A percentile compares a stretch with the other conserved stretches of the same genome.
Conservation (phyloP, 1,140 invertebrate genomes). For the Coenobita brevimanus region DNA sequence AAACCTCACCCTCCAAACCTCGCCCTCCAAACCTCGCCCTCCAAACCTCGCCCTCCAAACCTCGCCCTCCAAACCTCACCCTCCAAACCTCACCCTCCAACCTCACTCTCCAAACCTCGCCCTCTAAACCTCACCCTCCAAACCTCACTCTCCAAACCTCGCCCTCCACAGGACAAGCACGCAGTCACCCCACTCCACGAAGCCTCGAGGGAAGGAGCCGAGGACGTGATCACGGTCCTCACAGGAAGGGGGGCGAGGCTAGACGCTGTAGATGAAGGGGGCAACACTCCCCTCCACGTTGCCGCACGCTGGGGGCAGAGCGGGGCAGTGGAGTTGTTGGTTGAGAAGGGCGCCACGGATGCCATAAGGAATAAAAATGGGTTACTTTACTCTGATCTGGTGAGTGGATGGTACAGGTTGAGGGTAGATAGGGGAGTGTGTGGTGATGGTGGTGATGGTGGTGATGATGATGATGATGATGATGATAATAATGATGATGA, state of each 20-base stretch:
- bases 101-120: too few species aligned
- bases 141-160: too few species aligned
- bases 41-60: too few species aligned
- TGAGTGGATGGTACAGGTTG: conserved; percentile 6
- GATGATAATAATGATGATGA: too few species aligned
- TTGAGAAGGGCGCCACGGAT: conserved; percentile 53
- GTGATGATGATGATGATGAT: not conserved
- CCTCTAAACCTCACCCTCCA: too few species aligned
- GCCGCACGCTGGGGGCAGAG: conserved; percentile 56
- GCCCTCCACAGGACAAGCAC: conserved; percentile 50
- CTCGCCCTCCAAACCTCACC: too few species aligned
- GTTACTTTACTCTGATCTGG: conserved; percentile 64
- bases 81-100: too few species aligned
- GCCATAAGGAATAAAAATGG: conserved; percentile 55
- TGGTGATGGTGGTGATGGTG: not conserved
- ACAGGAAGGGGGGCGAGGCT: conserved; percentile 36
- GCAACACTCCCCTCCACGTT: conserved; percentile 63
- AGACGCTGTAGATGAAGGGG: conserved; percentile 42
- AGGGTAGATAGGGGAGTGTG: not conserved
- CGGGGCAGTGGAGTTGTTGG: conserved; percentile 29
- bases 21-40: too few species aligned
- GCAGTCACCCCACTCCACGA: conserved; percentile 57
- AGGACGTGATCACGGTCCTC: conserved; percentile 59
- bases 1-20: too few species aligned
- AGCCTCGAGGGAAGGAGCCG: conserved; percentile 53